These are phyloP conservation scores for Nymphalis c-album DNA, from an alignment of 2,888 invertebrate genomes.

Conservation along the genomic window DNA sequence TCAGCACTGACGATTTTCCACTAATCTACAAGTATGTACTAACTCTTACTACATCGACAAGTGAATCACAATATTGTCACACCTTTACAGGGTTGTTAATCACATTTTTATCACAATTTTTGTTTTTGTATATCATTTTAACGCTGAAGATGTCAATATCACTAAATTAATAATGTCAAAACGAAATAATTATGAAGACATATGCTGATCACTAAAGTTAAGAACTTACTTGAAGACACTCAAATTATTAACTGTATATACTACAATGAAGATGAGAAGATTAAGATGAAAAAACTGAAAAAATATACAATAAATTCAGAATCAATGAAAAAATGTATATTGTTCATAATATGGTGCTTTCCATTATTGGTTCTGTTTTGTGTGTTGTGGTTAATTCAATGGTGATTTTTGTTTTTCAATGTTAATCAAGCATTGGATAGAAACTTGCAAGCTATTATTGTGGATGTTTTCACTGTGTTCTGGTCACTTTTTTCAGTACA, in stretches of 20 bases:
- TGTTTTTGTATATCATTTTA: conserved; percentile 59
- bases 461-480: conserved; percentile 64
- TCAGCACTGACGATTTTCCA: conserved; percentile 91
- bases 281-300: background rate
- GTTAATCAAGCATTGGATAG: conserved; percentile 28
- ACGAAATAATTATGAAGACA: conserved; percentile 18
- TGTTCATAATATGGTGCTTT: background rate
- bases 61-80: conserved; percentile 57
- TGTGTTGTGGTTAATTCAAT: conserved; percentile 29
- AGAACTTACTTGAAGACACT: background rate
- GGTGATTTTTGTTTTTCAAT: conserved; percentile 30
- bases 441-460: conserved; percentile 43
- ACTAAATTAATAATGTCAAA: background rate
- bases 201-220: conserved; percentile 4
- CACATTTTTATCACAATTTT: conserved; percentile 52
- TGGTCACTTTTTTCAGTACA: conserved; percentile 76
- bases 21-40: conserved; percentile 90
- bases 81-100: conserved; percentile 60
- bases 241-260: background rate
- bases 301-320: background rate
- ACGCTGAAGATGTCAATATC: conserved; percentile 51
- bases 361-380: conserved; percentile 10
- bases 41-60: conserved; percentile 18
- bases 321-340: background rate
- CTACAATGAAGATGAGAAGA: background rate